phyloP scores from a whole-genome alignment of 2,888 invertebrate genomes.

The Euplagia quadripunctaria region DNA sequence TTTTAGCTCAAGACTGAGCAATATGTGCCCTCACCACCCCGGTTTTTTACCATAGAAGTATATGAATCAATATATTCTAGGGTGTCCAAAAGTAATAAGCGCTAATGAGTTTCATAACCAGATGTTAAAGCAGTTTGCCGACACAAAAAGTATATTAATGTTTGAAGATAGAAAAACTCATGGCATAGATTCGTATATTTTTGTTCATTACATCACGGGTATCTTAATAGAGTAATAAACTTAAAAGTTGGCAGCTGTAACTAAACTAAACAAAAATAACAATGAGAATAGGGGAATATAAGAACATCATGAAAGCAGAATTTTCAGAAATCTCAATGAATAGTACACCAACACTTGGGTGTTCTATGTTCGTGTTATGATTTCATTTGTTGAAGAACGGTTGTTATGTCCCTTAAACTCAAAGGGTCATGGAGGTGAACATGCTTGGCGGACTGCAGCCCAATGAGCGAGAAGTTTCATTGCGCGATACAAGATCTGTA shows the following conservation, averaged over 20 bases:
- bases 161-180: not conserved
- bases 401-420: not conserved
- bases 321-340: not conserved
- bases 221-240: constrained; percentile 3
- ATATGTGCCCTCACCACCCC: too few species aligned
- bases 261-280: not conserved
- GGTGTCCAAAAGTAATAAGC: too few species aligned
- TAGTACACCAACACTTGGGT: not conserved
- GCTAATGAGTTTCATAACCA: not conserved
- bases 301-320: not conserved
- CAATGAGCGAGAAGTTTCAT: not conserved
- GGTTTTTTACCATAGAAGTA: too few species aligned
- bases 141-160: too few species aligned
- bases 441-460: too few species aligned
- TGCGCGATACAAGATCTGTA: not conserved
- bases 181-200: constrained; percentile 1
- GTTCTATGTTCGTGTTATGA: not conserved
- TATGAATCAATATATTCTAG: not conserved
- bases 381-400: not conserved
- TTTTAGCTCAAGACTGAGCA: not conserved
- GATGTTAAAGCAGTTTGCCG: not conserved
- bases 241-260: constrained; percentile 2
- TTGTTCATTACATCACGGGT: not conserved
- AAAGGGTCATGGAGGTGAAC: too few species aligned
- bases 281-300: not conserved